These are phyloP conservation scores for Rhynchotus rufescens DNA, from an alignment of 2,797 vertebrate species.

Conservation along the genomic window DNA sequence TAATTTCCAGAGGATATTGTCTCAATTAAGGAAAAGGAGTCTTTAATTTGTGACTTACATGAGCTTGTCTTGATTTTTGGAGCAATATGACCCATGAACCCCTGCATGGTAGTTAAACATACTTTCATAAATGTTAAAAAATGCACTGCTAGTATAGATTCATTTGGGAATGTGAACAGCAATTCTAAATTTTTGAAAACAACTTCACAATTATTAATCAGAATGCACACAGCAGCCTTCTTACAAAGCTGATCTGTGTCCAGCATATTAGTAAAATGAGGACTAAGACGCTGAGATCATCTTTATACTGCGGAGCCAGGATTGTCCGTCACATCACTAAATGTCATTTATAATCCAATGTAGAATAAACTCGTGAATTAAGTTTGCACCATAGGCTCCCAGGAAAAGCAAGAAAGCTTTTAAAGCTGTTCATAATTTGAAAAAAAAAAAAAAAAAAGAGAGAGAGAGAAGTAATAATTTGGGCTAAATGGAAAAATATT, in stretches of 20 bases:
- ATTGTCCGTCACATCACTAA: constrained; percentile 31
- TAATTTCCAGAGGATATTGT: not conserved
- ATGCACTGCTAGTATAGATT: not conserved
- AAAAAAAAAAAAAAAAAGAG: not conserved
- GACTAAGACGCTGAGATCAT: not conserved
- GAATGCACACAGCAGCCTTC: not conserved
- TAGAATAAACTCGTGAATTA: constrained; percentile 17
- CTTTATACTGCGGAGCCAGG: not conserved
- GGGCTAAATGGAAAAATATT: not conserved
- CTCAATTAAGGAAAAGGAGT: not conserved
- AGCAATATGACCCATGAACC: not conserved
- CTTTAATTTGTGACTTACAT: not conserved
- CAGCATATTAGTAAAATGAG: not conserved
- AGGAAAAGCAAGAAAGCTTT: not conserved
- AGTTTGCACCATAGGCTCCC: not conserved
- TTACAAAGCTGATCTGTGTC: not conserved
- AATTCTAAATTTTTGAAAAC: constrained; percentile 4
- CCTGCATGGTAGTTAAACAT: not conserved
- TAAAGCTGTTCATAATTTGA: not conserved
- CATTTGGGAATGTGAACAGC: not conserved
- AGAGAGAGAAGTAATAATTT: not conserved
- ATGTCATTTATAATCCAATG: constrained; percentile 20
- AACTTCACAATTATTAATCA: not conserved
- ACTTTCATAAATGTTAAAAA: not conserved
- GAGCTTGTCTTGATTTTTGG: not conserved